Evolutionary conservation across 2,888 invertebrate genomes (phyloP).

Genomic region (Erebia palarica): DNA sequence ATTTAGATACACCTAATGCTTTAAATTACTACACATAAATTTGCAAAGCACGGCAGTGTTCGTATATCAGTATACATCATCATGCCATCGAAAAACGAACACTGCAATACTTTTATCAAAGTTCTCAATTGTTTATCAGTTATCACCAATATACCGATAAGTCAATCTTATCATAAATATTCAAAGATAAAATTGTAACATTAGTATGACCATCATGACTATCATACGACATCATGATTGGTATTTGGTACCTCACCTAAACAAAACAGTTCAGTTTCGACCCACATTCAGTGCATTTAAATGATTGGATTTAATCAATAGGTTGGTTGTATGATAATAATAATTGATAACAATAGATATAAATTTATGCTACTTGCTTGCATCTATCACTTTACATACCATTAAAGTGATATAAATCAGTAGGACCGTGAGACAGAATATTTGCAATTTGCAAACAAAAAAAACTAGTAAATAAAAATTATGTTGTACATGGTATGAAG

Average conservation of each 20-base stretch:
- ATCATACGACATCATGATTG: constrained; percentile 30
- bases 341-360: not conserved
- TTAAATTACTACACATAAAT: constrained; percentile 59
- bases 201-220: constrained; percentile 25
- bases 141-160: constrained; percentile 63
- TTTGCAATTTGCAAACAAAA: no score
- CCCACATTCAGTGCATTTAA: not conserved
- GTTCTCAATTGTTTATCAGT: constrained; percentile 63
- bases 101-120: constrained; percentile 65
- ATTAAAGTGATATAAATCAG: not conserved
- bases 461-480: no score
- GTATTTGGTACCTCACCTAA: not conserved
- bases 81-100: constrained; percentile 49
- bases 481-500: no score
- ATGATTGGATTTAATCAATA: constrained; percentile 8
- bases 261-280: not conserved
- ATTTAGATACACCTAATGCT: constrained; percentile 31
- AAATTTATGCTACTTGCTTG: constrained; percentile 15
- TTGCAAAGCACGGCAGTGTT: constrained; percentile 46
- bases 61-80: constrained; percentile 50
- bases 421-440: not conserved
- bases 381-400: not conserved
- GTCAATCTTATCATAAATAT: constrained; percentile 47
- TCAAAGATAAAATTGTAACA: constrained; percentile 53
- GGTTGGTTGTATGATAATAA: constrained; percentile 4